Conservation (phyloP, 2,113 vertebrate genomes). For the Chaetodon auriga region DNA sequence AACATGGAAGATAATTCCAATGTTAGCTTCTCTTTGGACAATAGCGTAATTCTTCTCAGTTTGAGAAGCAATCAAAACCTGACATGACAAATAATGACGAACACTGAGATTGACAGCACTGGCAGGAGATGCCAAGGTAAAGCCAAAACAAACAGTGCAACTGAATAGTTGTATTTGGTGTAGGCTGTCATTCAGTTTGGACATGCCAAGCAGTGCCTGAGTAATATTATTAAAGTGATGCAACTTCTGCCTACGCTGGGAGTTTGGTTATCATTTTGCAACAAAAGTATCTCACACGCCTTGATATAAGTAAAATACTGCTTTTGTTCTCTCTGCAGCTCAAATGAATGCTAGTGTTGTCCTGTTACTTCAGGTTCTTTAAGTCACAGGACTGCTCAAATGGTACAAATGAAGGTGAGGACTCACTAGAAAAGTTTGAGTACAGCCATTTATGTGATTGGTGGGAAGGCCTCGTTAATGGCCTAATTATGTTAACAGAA, state of each 20-base stretch:
- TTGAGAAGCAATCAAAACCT: neutral
- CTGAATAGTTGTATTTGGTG: neutral
- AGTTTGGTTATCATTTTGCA: neutral
- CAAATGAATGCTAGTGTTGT: conserved; percentile 9
- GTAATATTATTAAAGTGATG: neutral
- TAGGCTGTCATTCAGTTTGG: neutral
- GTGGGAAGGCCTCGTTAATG: neutral
- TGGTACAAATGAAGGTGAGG: neutral
- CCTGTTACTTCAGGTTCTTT: conserved; percentile 18
- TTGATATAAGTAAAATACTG: conserved; percentile 25
- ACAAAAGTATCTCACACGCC: neutral
- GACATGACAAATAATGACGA: conserved; percentile 1
- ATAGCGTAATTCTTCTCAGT: neutral
- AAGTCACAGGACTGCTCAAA: neutral
- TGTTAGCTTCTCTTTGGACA: neutral
- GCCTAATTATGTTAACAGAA: neutral
- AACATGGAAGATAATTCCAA: neutral
- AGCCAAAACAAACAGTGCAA: conserved; percentile 46
- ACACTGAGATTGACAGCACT: neutral
- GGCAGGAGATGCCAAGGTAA: conserved; percentile 8
- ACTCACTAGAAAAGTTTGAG: neutral
- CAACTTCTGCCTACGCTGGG: neutral
- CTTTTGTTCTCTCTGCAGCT: conserved; percentile 35
- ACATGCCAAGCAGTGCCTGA: neutral
- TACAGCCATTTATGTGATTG: neutral